Percentiles rank a stretch among this genome's conserved stretches.
phyloP scores from a whole-genome alignment of 2,113 vertebrate genomes.

The Hydrochoerus hydrochaeris region DNA sequence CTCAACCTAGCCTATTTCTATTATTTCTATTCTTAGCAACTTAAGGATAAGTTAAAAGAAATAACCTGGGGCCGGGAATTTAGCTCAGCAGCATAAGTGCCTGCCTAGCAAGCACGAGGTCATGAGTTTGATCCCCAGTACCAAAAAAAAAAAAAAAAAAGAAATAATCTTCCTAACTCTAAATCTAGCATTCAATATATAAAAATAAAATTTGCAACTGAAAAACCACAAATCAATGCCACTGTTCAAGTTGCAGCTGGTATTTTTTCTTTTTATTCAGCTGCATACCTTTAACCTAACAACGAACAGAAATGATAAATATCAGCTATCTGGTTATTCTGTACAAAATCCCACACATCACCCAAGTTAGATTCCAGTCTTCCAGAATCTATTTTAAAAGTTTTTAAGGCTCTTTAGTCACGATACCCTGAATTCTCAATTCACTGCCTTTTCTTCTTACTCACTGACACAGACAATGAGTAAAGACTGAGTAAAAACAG shows the following conservation, averaged over 20 bases:
- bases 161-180: constrained; percentile 46
- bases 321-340: background rate
- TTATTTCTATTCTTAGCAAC: constrained; percentile 40
- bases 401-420: background rate
- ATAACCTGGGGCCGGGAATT: too few relatives aligned
- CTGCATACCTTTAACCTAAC: background rate
- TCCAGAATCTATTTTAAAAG: constrained; percentile 20
- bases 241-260: background rate
- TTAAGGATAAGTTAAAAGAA: constrained; percentile 47
- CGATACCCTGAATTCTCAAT: background rate
- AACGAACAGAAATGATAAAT: background rate
- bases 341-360: background rate
- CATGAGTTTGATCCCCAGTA: too few relatives aligned
- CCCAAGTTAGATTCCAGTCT: background rate
- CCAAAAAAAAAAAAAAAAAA: too few relatives aligned
- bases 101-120: too few relatives aligned
- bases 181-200: constrained; percentile 17
- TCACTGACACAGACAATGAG: background rate
- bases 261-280: background rate
- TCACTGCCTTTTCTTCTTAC: background rate
- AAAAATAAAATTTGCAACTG: background rate
- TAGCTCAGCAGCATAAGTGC: too few relatives aligned
- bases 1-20: background rate
- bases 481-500: background rate
- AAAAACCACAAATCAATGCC: constrained; percentile 20